phyloP scores from a whole-genome alignment of 2,113 vertebrate species.

The Pyrgilauda ruficollis region DNA sequence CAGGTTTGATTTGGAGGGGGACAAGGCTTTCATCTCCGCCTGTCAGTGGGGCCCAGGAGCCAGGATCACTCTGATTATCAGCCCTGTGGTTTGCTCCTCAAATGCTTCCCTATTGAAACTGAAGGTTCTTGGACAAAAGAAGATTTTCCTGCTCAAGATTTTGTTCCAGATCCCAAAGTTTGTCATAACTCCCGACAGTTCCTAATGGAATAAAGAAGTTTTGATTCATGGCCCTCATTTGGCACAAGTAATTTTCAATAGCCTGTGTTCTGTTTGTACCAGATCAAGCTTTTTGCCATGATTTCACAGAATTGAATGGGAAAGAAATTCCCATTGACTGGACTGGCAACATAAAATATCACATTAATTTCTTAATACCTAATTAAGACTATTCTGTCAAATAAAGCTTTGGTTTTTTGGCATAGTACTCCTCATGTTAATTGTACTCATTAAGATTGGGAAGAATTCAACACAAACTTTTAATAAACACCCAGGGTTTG shows the following conservation, averaged over 20 bases:
- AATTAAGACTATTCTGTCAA: background rate
- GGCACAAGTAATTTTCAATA: background rate
- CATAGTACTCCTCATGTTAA: background rate
- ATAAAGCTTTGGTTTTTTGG: background rate
- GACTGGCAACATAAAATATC: background rate
- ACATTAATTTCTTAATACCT: background rate
- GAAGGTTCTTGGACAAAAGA: background rate
- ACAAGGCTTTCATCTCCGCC: background rate
- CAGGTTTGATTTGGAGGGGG: background rate
- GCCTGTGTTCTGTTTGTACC: background rate
- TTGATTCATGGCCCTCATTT: background rate
- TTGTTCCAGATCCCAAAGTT: background rate
- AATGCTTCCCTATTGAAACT: background rate
- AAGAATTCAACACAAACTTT: background rate
- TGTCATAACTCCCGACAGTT: rapidly evolving
- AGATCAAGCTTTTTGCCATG: background rate
- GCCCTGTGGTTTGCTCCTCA: background rate
- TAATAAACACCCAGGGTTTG: background rate
- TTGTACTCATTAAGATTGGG: background rate
- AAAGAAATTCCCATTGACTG: background rate
- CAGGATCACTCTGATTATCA: background rate
- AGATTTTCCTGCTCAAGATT: background rate
- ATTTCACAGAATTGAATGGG: background rate
- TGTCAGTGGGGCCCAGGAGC: background rate
- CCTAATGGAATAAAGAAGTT: background rate